Base-by-base conservation (phyloP, 2,888 invertebrate genomes). In the Dolichopus griseipennis region DNA sequence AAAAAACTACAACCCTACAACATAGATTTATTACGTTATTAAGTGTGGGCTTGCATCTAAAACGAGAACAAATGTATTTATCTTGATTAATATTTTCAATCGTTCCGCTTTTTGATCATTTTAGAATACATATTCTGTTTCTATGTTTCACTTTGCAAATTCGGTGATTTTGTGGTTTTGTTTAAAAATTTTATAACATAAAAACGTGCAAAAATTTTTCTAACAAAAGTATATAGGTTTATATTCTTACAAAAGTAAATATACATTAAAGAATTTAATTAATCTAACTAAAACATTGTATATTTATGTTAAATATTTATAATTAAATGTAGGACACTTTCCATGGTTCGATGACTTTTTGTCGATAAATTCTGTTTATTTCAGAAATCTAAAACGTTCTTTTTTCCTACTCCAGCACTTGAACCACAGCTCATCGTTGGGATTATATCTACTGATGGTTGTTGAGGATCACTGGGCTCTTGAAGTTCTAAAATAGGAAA, bases 381-480 rank as follows among this genome's bases (percentile, higher is more conserved):
- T 84, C 82, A 88, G 82, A 90, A 90, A 75, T 90, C 89, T 73
- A 90, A 83, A 74, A 86, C 83, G 76, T 84, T 85, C 76, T 86
- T 87, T 74, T 82, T 84, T 73, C 73, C 70, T 43, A 70, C 21
- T 70, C 65, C 73, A 67, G 9, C 33, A 71, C 83, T 83, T 71
- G 85, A 84, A 63, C 85, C 84, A 77, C 89, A 88, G 66, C 84
- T 83, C n/a, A 84, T 76, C 10, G 84, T 82, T 37, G 83, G 78
- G 4, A 82, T 79, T 34, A 83, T 82, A 52, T 87, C 87, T 72
- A 87, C 86, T 69, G 83, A 82, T 1, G 85, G 83, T 68, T 88
- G 88, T 76, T 85, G 83, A 33, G 66, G 15, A 83, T 52, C 52
- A 71, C 83, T 82, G 12, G 86, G 83, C 68, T 89, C 89, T 77